phyloP scores from a whole-genome alignment of 2,888 invertebrate genomes.

The Gortyna flavago region DNA sequence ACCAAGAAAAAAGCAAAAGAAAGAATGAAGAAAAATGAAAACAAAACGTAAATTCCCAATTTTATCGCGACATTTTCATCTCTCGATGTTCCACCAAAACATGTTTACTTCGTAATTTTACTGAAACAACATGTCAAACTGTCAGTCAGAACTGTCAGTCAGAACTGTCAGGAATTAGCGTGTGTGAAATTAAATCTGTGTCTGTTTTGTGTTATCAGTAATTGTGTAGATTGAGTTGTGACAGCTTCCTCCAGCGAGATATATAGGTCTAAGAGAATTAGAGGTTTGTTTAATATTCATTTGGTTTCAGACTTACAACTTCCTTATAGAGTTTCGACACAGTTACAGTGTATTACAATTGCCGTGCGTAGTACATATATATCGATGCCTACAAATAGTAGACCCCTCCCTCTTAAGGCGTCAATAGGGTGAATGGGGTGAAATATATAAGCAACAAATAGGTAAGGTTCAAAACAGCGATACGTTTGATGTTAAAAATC shows the following conservation, averaged over 20 bases:
- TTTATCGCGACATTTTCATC: constrained; percentile 28
- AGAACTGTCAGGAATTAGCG: constrained; percentile 39
- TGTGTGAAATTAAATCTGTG: constrained; percentile 50
- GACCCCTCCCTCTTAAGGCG: neutral
- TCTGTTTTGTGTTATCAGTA: constrained; percentile 29
- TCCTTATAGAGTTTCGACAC: neutral
- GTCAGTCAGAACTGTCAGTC: constrained; percentile 42
- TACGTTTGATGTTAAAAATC: too few species aligned
- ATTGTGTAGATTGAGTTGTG: constrained; percentile 41
- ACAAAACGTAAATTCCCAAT: constrained; percentile 24
- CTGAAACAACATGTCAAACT: constrained; percentile 39
- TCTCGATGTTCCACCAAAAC: constrained; percentile 36
- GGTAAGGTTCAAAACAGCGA: too few species aligned
- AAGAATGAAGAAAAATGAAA: constrained; percentile 14
- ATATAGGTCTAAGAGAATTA: constrained; percentile 9
- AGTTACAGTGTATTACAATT: neutral
- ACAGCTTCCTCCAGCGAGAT: constrained; percentile 8
- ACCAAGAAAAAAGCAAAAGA: constrained; percentile 17
- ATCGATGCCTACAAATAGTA: neutral
- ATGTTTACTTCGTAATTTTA: constrained; percentile 50
- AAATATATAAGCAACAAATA: too few species aligned
- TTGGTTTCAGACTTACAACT: neutral
- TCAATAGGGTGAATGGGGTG: too few species aligned
- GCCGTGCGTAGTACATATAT: too few species aligned
- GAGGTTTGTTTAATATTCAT: neutral